Evolutionary conservation across 1,140 invertebrate species (phyloP), one percentile per base, ranked within the genome.

Genomic region (Hylyphantes graminicola): DNA sequence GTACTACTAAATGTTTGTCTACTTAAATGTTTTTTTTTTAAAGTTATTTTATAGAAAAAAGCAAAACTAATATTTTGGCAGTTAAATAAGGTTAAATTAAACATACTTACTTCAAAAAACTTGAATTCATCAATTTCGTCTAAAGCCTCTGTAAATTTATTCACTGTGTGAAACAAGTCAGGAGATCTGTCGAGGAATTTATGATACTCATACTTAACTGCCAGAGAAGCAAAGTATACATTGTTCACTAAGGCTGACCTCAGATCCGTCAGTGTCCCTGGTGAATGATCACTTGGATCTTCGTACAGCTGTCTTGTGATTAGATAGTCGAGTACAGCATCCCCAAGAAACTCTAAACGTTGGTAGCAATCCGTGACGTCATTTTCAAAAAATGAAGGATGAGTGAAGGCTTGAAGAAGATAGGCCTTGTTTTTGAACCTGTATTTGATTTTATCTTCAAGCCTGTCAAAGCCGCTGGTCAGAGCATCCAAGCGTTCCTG

Each of bases 171-270:
- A 55, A 80, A 80, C 57, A 92, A 86, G n/a, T 89, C 87, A 2
- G 90, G 89, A 19, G 90, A 91, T 19, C 90, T 87, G 50, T 89
- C 88, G 64, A 88, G 51, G 64, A 85, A 87, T 75, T 92, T 91
- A 85, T 93, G 91, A 84, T 92, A 93, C 13, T 93, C 93, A 90
- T 95, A 93, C 86, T 95, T 93, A n/a, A 98, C 96, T 68, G 94
- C 92, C 54, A 98, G 91, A 57, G 94, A 94, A 0, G 96, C 96
- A 89, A 99, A 97, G 0, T 96, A 98, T 76, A 95, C 93, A 88
- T 99, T 99, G 88, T 99, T 99, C 0, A 99, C 97, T 0, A 99
- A 90, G 0, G 97, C 95, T 15, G 97, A 97, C 53, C 97, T 91
- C 57, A 99, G 89, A 91, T 98, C 96, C 0, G 97, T 98, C 11